Conservation (phyloP, 2,888 invertebrate species). For the Entomobrya proxima region DNA sequence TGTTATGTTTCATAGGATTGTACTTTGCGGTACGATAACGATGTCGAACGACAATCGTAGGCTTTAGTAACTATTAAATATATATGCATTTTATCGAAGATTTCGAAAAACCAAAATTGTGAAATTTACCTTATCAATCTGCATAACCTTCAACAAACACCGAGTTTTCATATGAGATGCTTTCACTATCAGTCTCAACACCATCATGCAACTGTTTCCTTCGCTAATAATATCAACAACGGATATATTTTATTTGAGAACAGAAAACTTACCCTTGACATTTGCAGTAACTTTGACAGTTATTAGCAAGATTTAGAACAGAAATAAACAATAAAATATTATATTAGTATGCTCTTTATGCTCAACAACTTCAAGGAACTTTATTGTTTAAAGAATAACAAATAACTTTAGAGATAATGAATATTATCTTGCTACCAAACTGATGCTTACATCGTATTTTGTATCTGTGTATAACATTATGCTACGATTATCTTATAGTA, state of each 20-base stretch:
- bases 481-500: background rate
- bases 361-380: slow-evolving; percentile 34
- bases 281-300: background rate
- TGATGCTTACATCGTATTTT: background rate
- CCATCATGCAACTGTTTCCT: background rate
- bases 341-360: background rate
- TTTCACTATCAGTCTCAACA: background rate
- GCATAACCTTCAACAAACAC: no score
- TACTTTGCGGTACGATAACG: no score
- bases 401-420: background rate
- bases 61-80: no score
- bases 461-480: background rate
- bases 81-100: no score
- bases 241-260: background rate
- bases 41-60: no score
- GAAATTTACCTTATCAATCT: no score
- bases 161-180: background rate
- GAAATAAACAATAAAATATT: background rate
- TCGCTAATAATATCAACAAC: no score
- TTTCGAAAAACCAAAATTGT: no score
- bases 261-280: background rate
- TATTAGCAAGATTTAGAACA: background rate
- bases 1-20: no score
- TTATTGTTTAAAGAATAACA: slow-evolving; percentile 28
- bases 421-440: background rate